Conservation (phyloP, 2,113 vertebrate species). For the Marcusenius ussheri region DNA sequence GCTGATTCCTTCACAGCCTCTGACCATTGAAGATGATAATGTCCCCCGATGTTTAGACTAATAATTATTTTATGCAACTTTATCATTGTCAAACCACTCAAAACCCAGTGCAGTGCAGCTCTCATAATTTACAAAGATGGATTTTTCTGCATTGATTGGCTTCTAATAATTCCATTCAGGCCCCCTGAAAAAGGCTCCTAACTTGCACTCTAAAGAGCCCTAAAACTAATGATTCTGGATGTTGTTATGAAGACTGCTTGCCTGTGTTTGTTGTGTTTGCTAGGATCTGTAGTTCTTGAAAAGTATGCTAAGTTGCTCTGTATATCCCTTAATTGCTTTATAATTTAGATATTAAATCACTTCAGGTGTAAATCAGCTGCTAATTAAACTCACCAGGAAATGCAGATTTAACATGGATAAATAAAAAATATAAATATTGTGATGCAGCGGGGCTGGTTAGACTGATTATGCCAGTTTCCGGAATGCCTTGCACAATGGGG, state of each 20-base stretch:
- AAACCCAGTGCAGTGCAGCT: neutral
- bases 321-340: neutral
- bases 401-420: neutral
- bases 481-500: neutral
- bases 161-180: neutral
- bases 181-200: neutral
- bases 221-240: neutral
- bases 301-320: neutral
- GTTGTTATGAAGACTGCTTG: neutral
- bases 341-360: neutral
- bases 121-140: neutral
- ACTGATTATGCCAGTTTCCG: neutral
- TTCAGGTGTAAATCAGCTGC: neutral
- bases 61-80: neutral
- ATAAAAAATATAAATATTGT: neutral
- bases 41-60: neutral
- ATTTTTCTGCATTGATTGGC: neutral
- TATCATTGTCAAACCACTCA: neutral
- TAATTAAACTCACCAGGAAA: neutral
- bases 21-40: neutral
- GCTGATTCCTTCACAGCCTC: neutral
- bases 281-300: neutral
- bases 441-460: neutral
- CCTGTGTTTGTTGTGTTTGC: neutral
- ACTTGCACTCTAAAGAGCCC: neutral